A percentile compares a stretch with the other conserved stretches of the same genome.
Evolutionary conservation across 1,140 invertebrate genomes (phyloP).

Genomic region (Zaprionus davidi): DNA sequence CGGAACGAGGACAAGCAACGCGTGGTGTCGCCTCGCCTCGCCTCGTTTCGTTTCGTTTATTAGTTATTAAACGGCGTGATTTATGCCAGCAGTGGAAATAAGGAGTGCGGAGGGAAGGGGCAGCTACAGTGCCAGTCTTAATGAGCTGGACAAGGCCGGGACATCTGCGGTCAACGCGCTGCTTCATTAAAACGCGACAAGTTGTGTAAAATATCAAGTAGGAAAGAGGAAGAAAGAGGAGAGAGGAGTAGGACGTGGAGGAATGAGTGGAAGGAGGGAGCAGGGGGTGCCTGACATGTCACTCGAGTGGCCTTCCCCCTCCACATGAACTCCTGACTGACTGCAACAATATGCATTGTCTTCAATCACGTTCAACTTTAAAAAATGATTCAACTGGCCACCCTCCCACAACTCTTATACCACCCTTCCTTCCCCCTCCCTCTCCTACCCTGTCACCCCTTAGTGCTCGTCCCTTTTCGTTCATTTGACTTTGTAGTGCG

Average conservation of each 20-base stretch:
- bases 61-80: slow-evolving; percentile 79
- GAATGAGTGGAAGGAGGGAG: no score
- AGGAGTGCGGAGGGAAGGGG: slow-evolving; percentile 10
- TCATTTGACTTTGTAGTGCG: slow-evolving; percentile 67
- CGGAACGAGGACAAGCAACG: slow-evolving; percentile 24
- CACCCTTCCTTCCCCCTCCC: no score
- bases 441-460: background rate
- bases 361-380: slow-evolving; percentile 15
- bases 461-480: slow-evolving; percentile 2
- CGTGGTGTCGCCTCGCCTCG: background rate
- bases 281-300: background rate
- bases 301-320: background rate
- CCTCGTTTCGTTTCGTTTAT: slow-evolving; percentile 59
- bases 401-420: background rate
- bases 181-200: slow-evolving; percentile 39
- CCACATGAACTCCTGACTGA: background rate
- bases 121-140: slow-evolving; percentile 58
- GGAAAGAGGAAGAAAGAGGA: background rate
- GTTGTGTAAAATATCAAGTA: slow-evolving; percentile 15
- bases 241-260: no score
- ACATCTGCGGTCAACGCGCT: slow-evolving; percentile 35
- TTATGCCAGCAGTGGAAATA: slow-evolving; percentile 50
- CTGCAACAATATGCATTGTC: slow-evolving; percentile 41
- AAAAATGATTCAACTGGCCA: slow-evolving; percentile 23
- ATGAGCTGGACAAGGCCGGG: slow-evolving; percentile 50